Conservation (phyloP, 2,888 invertebrate species). For the Nemapogon koenigi region DNA sequence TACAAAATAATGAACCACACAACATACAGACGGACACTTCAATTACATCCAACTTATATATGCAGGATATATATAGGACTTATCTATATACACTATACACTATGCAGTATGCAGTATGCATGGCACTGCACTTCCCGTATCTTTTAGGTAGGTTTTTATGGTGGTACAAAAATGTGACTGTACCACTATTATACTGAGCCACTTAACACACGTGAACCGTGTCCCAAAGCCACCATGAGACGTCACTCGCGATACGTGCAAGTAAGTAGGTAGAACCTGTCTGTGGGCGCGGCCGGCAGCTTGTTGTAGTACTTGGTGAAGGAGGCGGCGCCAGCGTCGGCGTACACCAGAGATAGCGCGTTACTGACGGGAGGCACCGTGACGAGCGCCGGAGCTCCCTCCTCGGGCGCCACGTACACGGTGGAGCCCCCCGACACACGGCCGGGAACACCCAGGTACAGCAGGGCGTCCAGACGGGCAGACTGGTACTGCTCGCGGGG, state of each 20-base stretch:
- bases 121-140: too few relatives aligned
- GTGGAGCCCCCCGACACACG: constrained; percentile 25
- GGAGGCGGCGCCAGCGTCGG: constrained; percentile 55
- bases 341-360: constrained; percentile 70
- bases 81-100: too few relatives aligned
- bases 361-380: constrained; percentile 68
- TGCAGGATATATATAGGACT: too few relatives aligned
- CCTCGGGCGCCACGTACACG: constrained; percentile 21
- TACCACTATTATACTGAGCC: too few relatives aligned
- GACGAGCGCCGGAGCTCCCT: constrained; percentile 41
- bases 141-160: too few relatives aligned
- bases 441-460: constrained; percentile 33
- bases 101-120: too few relatives aligned
- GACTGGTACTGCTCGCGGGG: constrained; percentile 34
- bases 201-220: too few relatives aligned
- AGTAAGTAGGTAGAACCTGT: constrained; percentile 38
- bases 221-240: constrained; percentile 1
- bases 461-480: constrained; percentile 33
- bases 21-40: too few relatives aligned
- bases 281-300: constrained; percentile 25
- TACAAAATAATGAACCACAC: too few relatives aligned
- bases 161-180: too few relatives aligned
- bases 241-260: constrained; percentile 44
- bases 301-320: constrained; percentile 52
- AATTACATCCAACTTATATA: too few relatives aligned